A percentile compares a stretch with the other conserved stretches of the same genome.
phyloP scores from a whole-genome alignment of 2,113 vertebrate species.

The Donacobius atricapilla region DNA sequence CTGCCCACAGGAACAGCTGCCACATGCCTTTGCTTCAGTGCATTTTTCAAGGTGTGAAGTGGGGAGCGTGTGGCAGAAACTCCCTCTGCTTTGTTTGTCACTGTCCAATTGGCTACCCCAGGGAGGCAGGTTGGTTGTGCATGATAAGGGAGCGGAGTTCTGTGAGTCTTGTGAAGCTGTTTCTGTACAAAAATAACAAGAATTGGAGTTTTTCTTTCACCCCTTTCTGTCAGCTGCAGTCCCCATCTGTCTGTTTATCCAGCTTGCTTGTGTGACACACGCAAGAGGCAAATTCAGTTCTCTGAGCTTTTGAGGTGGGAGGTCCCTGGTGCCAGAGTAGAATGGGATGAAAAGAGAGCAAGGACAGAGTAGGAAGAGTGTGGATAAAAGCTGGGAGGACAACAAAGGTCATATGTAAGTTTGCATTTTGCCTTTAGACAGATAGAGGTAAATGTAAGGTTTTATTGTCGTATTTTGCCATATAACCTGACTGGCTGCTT shows the following conservation, averaged over 20 bases:
- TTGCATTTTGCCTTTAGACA: constrained; percentile 10
- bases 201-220: not conserved
- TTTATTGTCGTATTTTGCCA: not conserved
- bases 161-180: not conserved
- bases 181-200: not conserved
- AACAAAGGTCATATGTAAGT: not conserved
- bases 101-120: not conserved
- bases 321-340: not conserved
- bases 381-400: not conserved
- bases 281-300: not conserved
- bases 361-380: not conserved
- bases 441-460: not conserved
- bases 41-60: constrained; percentile 19
- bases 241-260: not conserved
- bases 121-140: not conserved
- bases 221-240: not conserved
- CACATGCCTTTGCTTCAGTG: not conserved
- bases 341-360: not conserved
- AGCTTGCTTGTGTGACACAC: rapidly evolving
- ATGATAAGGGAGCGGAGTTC: not conserved
- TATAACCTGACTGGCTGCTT: not conserved
- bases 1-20: constrained; percentile 9
- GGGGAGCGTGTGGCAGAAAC: not conserved
- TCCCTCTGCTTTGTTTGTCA: not conserved
- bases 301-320: not conserved